Base-by-base conservation (phyloP, 2,113 vertebrate genomes). In the Fulmarus glacialis region DNA sequence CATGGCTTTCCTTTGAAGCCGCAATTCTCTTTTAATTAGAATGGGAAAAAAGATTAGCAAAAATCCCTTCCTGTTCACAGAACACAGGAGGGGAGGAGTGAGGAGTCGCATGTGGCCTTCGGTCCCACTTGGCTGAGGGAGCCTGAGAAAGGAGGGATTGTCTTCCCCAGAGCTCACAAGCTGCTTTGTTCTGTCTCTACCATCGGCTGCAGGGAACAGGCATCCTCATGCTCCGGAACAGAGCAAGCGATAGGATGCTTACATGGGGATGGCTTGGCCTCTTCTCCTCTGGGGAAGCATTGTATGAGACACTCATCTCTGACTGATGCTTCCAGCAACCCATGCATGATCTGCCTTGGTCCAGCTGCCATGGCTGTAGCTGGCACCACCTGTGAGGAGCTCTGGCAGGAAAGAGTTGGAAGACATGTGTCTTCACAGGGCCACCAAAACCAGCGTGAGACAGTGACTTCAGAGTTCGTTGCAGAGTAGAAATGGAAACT, bases 311-410 rank as follows among this genome's bases (percentile, higher is more conserved):
- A 4, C 15, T 22, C 3, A 47, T 42, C 73, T 88, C 56, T 68
- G 9, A 58, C 34, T 24, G 36, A 27, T 73, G 15, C 38, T 90
- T 91, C 47, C 30, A 55, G 32, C 59, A 74, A 29, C 38, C 16
- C 0, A 0, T 45, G 23, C 2, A 1, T 4, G 0, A 55, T 38
- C n/a, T 85, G 18, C 26, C 7, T 13, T 59, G 38, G 40, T 48
- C n/a, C 62, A 52, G 52, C 48, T 90, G n/a, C 82, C 8, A 0
- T 26, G n/a, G 16, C 63, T 91, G 42, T 40, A 56, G n/a, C 38
- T 85, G 48, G 9, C 70, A 80, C 23, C 22, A 8, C 21, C 53
- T 34, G 8, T 40, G 58, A 67, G 30, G 82, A 68, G 18, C 40
- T 93, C n/a, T 48, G 50, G 11, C 12, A 20, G 66, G 53, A 38